Evolutionary conservation across 2,113 vertebrate genomes (phyloP).

Genomic region (Camelus dromedarius): DNA sequence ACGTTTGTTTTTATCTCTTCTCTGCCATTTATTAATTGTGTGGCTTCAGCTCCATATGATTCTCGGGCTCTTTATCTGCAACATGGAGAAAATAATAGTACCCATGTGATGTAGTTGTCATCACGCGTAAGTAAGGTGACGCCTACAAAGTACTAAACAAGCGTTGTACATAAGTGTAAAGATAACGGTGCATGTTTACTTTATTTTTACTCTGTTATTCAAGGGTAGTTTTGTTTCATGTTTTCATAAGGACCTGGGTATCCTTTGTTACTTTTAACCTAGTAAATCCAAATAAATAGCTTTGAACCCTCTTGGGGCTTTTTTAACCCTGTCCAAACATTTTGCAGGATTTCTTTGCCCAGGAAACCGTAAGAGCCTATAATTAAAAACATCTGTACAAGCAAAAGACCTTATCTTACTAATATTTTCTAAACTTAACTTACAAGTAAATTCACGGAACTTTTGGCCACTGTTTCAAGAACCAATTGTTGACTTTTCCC

Average conservation of each 20-base stretch:
- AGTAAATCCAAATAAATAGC: not conserved
- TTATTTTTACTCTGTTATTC: slow-evolving; percentile 27
- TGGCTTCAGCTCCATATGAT: not conserved
- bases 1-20: not conserved
- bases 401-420: not conserved
- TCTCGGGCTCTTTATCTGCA: not conserved
- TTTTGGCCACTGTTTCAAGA: not conserved
- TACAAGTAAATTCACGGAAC: not conserved
- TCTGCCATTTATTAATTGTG: not conserved
- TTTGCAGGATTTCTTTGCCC: not conserved
- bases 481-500: slow-evolving; percentile 5
- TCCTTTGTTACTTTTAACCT: slow-evolving; percentile 1
- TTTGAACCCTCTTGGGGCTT: not conserved
- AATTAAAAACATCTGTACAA: slow-evolving; percentile 34
- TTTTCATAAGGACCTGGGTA: not conserved
- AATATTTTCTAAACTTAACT: not conserved
- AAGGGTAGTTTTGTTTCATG: slow-evolving; percentile 5
- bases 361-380: not conserved
- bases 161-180: not conserved
- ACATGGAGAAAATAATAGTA: not conserved
- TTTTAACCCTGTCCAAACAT: slow-evolving; percentile 51
- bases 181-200: not conserved
- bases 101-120: not conserved
- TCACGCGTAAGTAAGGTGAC: not conserved
- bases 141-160: not conserved